A percentile compares a stretch with the other conserved stretches of the same genome.
phyloP scores from a whole-genome alignment of 64 coral and sea anemone genomes.

The Actinia tenebrosa region DNA sequence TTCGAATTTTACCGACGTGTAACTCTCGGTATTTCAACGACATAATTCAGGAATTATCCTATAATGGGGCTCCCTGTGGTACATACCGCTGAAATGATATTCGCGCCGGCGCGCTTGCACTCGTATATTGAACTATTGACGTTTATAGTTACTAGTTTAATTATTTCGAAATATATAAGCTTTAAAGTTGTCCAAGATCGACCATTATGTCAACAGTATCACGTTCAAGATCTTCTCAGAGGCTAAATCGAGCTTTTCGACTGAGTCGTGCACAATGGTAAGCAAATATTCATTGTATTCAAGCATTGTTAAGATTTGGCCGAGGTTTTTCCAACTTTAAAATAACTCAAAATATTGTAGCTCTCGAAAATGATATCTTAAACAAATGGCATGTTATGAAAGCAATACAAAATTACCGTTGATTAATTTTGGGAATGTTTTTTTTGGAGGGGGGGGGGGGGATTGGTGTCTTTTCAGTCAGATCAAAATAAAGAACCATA shows the following conservation, averaged over 20 bases:
- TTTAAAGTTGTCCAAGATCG: not conserved
- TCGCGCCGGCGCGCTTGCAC: too few species aligned
- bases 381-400: not conserved
- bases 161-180: not conserved
- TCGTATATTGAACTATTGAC: too few species aligned
- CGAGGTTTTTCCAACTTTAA: conserved; percentile 3
- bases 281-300: not conserved
- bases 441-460: too few species aligned
- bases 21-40: too few species aligned
- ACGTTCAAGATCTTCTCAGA: conserved; percentile 10
- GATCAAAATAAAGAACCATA: too few species aligned
- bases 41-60: too few species aligned
- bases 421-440: not conserved
- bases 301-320: not conserved
- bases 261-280: conserved; percentile 35
- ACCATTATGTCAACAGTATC: not conserved
- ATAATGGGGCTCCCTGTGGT: too few species aligned
- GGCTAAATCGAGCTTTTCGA: conserved; percentile 10
- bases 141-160: not conserved
- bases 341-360: not conserved
- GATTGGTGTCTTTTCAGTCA: too few species aligned
- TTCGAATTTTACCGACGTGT: too few species aligned
- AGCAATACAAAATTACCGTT: not conserved
- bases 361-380: not conserved
- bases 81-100: too few species aligned